These are phyloP conservation scores for Argyresthia albistria DNA, from an alignment of 2,888 invertebrate genomes.

Conservation along the genomic window DNA sequence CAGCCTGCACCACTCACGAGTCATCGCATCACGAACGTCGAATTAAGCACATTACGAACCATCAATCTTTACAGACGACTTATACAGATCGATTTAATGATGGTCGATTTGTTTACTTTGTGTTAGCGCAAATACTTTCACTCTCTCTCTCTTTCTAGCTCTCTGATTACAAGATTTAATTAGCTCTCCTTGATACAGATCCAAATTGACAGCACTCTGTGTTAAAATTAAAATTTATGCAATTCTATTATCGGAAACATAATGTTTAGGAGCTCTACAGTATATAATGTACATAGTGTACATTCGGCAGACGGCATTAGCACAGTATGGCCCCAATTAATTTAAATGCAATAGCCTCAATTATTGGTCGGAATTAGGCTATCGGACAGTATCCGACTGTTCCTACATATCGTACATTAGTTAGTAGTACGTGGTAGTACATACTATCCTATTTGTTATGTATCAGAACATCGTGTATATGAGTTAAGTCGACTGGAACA, in stretches of 20 bases:
- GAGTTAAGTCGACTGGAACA: constrained; percentile 1
- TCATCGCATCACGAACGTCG: constrained; percentile 7
- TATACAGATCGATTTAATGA: too few relatives aligned
- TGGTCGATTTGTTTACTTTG: background rate
- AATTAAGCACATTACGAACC: constrained; percentile 5
- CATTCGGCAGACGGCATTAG: constrained; percentile 29
- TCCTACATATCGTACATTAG: too few relatives aligned
- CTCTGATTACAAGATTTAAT: background rate
- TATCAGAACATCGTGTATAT: constrained; percentile 17
- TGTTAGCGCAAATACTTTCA: background rate
- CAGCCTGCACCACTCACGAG: constrained; percentile 5
- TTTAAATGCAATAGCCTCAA: constrained; percentile 63
- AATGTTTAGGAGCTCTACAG: background rate
- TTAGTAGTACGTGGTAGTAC: too few relatives aligned
- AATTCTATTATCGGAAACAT: constrained; percentile 48
- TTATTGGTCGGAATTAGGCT: constrained; percentile 44
- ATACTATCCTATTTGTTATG: constrained; percentile 16
- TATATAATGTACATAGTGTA: constrained; percentile 30
- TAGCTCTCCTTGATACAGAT: background rate
- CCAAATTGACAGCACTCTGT: background rate
- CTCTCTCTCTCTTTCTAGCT: too few relatives aligned
- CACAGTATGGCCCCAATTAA: constrained; percentile 54
- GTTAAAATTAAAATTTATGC: constrained; percentile 40
- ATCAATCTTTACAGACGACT: constrained; percentile 2
- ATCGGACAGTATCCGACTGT: too few relatives aligned